These are phyloP conservation scores for Paracentrotus lividus DNA, from an alignment of 53 echinoderm and acorn worm species.

Conservation along the genomic window DNA sequence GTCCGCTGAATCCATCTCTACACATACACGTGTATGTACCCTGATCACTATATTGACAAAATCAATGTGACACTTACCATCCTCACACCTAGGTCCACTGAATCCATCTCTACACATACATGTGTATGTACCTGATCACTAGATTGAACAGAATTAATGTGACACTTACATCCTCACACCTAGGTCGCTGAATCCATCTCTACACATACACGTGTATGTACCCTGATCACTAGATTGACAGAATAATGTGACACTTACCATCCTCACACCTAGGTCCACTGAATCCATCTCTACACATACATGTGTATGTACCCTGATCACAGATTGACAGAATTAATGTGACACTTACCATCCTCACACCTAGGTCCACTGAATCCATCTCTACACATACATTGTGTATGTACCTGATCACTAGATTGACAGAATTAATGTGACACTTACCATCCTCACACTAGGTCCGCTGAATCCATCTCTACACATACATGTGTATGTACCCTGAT, in stretches of 20 bases:
- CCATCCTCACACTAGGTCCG: conserved; percentile 19
- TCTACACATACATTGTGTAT: not conserved
- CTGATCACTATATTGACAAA: no score
- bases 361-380: conserved; percentile 8
- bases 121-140: not conserved
- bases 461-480: not conserved
- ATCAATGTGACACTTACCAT: not conserved
- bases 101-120: conserved; percentile 6
- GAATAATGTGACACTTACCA: not conserved
- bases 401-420: conserved; percentile 1
- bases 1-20: not conserved
- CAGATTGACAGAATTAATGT: no score
- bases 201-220: conserved; percentile 25
- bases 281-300: not conserved
- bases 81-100: conserved; percentile 31
- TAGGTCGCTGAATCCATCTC: not conserved
- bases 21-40: conserved; percentile 5
- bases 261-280: conserved; percentile 39
- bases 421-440: not conserved
- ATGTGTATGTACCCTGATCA: not conserved
- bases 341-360: conserved; percentile 43
- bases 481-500: no score
- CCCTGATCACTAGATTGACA: no score
- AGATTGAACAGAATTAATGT: no score
- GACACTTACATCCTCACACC: conserved; percentile 36